Conservation (phyloP, 2,797 vertebrate species). For the Eulemur coronatus region DNA sequence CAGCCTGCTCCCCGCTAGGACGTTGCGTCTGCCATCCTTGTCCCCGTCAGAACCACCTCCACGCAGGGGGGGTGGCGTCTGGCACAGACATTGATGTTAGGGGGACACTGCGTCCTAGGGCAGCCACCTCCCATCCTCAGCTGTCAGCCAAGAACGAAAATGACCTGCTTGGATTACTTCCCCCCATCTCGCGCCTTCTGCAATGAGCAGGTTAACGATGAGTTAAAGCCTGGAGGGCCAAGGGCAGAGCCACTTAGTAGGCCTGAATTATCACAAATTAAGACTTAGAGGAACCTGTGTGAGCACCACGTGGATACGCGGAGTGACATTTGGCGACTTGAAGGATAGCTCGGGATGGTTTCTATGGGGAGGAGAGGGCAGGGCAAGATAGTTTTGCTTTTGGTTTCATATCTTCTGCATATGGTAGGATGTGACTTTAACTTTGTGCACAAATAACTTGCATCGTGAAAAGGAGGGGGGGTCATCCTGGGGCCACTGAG, state of each 20-base stretch:
- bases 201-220: rapidly evolving
- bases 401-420: not conserved
- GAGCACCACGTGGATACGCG: rapidly evolving
- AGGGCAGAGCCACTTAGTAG: too few relatives aligned
- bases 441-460: not conserved
- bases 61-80: not conserved
- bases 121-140: rapidly evolving
- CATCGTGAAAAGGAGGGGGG: rapidly evolving
- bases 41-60: rapidly evolving
- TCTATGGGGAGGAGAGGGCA: not conserved
- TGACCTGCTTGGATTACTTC: rapidly evolving
- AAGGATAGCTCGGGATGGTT: not conserved
- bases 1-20: not conserved
- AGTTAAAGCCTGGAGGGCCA: not conserved
- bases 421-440: too few relatives aligned
- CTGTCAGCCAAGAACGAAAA: rapidly evolving
- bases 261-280: not conserved
- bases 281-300: too few relatives aligned
- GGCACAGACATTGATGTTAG: rapidly evolving
- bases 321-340: rapidly evolving
- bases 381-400: not conserved
- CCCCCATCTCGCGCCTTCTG: rapidly evolving
- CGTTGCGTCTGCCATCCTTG: rapidly evolving
- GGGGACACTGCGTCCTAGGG: rapidly evolving
- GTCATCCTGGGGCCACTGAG: rapidly evolving